Evolutionary conservation across 2,113 vertebrate species (phyloP).

Genomic region (Hyperopisus bebe): DNA sequence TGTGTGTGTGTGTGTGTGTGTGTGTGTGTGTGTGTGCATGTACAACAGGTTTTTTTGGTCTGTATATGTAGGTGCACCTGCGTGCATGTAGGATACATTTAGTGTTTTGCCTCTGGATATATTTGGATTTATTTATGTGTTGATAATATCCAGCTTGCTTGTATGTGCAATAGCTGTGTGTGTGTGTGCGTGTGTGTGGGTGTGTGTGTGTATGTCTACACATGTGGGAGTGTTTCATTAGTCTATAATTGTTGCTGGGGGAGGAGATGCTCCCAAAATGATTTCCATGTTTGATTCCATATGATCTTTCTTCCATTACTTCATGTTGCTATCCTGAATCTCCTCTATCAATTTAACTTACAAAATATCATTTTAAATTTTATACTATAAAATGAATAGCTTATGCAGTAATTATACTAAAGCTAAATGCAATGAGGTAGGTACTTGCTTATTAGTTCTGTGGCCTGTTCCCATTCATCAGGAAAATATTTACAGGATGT

Average conservation of each 20-base stretch:
- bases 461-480: not conserved
- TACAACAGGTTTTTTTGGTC: not conserved
- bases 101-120: not conserved
- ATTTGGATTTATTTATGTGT: not conserved
- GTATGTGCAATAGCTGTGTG: not conserved
- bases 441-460: not conserved
- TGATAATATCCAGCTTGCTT: not conserved
- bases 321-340: not conserved
- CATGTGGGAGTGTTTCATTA: constrained; percentile 6
- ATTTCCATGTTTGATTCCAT: not conserved
- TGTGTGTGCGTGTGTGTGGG: not conserved
- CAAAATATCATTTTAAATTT: not conserved
- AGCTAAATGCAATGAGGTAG: not conserved
- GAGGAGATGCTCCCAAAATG: not conserved
- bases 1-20: not conserved
- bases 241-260: not conserved
- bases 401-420: not conserved
- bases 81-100: not conserved
- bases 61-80: not conserved
- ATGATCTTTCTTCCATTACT: not conserved
- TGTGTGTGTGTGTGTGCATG: not conserved
- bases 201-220: not conserved
- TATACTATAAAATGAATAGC: not conserved
- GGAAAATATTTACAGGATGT: not conserved
- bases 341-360: not conserved